These are phyloP conservation scores for Ips nitidus DNA, from an alignment of 1,140 invertebrate genomes.

Conservation along the genomic window DNA sequence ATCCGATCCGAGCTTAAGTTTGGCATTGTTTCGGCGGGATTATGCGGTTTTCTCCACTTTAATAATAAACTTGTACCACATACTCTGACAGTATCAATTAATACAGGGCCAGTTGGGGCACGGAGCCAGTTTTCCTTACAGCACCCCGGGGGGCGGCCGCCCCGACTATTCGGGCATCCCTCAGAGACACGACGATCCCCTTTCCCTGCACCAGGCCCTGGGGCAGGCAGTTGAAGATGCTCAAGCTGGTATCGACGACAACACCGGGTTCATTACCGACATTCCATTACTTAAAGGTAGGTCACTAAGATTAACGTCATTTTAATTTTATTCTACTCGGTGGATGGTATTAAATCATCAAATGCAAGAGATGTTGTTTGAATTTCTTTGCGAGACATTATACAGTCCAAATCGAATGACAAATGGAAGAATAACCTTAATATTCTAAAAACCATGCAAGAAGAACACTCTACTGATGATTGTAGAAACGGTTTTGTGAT, in stretches of 20 bases:
- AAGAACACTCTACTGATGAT: too few relatives aligned
- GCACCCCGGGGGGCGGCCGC: constrained; percentile 54
- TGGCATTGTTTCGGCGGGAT: too few relatives aligned
- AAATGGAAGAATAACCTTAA: not conserved
- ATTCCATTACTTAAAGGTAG: constrained; percentile 86
- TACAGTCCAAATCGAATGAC: constrained; percentile 40
- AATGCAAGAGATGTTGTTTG: too few relatives aligned
- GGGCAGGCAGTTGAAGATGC: constrained; percentile 73
- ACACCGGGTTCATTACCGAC: constrained; percentile 82
- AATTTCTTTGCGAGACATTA: too few relatives aligned
- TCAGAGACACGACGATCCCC: constrained; percentile 59
- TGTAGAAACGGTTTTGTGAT: too few relatives aligned
- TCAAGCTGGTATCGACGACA: constrained; percentile 79
- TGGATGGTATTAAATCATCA: too few relatives aligned
- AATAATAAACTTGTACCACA: too few relatives aligned
- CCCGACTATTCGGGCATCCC: constrained; percentile 47
- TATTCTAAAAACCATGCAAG: not conserved
- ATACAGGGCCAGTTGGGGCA: constrained; percentile 55
- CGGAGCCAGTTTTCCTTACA: constrained; percentile 58
- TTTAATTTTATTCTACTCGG: too few relatives aligned
- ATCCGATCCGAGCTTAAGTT: too few relatives aligned
- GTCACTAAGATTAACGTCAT: constrained; percentile 41
- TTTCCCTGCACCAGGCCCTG: constrained; percentile 66
- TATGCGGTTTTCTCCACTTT: too few relatives aligned
- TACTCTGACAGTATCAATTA: too few relatives aligned